phyloP scores from a whole-genome alignment of 2,888 invertebrate genomes.

The Drosophila koepferae region DNA sequence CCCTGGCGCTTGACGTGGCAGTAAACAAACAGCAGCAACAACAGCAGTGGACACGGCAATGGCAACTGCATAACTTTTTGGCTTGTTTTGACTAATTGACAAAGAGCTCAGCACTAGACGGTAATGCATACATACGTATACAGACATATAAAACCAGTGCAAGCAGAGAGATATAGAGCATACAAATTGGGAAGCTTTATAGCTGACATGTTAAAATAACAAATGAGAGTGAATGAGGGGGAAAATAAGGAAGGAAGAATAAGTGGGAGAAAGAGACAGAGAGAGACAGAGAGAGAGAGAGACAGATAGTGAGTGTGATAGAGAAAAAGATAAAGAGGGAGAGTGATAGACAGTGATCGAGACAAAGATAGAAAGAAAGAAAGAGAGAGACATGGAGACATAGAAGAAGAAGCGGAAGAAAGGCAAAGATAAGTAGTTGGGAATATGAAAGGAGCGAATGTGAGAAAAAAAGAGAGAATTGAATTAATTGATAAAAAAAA shows the following conservation, averaged over 20 bases:
- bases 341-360: no score
- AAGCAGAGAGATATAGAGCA: conserved; percentile 19
- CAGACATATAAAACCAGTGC: conserved; percentile 22
- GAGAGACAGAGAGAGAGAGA: neutral
- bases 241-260: neutral
- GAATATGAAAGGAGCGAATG: no score
- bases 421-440: no score
- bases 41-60: conserved; percentile 16
- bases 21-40: conserved; percentile 34
- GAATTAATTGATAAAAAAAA: no score
- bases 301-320: no score
- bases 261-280: neutral
- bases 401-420: no score
- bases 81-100: conserved; percentile 74
- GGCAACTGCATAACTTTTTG: conserved; percentile 61
- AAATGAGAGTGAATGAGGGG: neutral
- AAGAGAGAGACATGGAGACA: no score
- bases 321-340: no score
- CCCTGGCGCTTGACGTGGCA: conserved; percentile 47
- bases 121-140: neutral
- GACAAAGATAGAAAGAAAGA: no score
- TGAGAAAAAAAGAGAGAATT: no score
- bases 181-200: conserved; percentile 28
- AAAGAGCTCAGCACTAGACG: conserved; percentile 39
- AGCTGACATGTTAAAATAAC: neutral